phyloP scores from a whole-genome alignment of 2,113 vertebrate species.

The Brachyistius frenatus region DNA sequence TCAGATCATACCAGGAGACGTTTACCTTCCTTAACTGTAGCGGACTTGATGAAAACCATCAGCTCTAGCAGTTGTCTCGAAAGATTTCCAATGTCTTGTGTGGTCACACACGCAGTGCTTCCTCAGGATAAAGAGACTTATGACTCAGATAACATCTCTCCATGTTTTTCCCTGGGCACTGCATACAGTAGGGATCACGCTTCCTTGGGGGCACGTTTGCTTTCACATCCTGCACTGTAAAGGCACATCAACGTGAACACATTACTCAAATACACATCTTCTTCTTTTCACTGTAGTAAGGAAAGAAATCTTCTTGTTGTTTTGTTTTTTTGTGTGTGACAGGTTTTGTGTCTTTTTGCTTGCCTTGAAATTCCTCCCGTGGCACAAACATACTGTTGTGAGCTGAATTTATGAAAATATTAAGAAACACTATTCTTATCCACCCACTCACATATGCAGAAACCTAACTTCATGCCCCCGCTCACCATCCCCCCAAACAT shows the following conservation, averaged over 20 bases:
- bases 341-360: slow-evolving; percentile 3
- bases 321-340: background rate
- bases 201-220: slow-evolving; percentile 35
- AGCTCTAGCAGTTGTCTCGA: background rate
- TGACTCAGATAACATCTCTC: slow-evolving; percentile 29
- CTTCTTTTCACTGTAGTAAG: background rate
- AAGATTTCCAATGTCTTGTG: slow-evolving; percentile 8
- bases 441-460: slow-evolving; percentile 56
- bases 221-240: slow-evolving; percentile 22
- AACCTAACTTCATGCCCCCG: slow-evolving; percentile 52
- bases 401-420: slow-evolving; percentile 67
- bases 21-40: background rate
- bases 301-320: background rate
- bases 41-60: slow-evolving; percentile 5
- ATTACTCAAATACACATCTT: background rate
- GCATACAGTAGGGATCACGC: slow-evolving; percentile 26
- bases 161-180: slow-evolving; percentile 20
- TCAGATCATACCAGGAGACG: background rate
- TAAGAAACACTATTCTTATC: slow-evolving; percentile 51
- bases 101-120: slow-evolving; percentile 1
- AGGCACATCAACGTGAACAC: slow-evolving; percentile 15
- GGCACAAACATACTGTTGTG: background rate
- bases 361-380: slow-evolving; percentile 37
- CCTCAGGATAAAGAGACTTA: slow-evolving; percentile 13
- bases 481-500: slow-evolving; percentile 13